These are phyloP conservation scores for Tupiocoris notatus DNA, from an alignment of 2,888 invertebrate species.

Conservation along the genomic window DNA sequence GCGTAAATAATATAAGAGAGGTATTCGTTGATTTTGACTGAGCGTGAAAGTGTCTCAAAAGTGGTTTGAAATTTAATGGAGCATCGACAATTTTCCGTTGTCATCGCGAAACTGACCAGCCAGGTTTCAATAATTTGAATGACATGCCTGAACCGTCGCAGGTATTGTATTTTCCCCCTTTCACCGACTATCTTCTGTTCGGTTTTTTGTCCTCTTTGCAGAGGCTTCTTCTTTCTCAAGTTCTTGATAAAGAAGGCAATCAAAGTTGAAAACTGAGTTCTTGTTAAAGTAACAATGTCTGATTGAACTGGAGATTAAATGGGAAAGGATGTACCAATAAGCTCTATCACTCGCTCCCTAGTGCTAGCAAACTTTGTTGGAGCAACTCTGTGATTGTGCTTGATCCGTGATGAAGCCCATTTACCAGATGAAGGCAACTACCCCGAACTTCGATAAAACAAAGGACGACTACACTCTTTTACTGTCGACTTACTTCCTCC, in stretches of 20 bases:
- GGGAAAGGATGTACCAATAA: constrained; percentile 3
- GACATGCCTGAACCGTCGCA: too few relatives aligned
- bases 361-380: constrained; percentile 12
- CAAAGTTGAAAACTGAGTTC: background rate
- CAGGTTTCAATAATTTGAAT: too few relatives aligned
- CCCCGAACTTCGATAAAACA: background rate
- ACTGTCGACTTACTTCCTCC: background rate
- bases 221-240: background rate
- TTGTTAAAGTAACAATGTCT: constrained; percentile 10
- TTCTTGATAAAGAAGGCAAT: background rate
- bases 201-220: too few relatives aligned
- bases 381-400: constrained; percentile 13
- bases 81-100: too few relatives aligned
- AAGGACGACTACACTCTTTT: background rate
- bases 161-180: too few relatives aligned
- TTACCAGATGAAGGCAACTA: constrained; percentile 11
- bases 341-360: constrained; percentile 4
- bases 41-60: too few relatives aligned
- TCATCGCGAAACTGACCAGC: too few relatives aligned
- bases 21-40: too few relatives aligned
- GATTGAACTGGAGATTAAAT: background rate
- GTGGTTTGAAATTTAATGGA: too few relatives aligned
- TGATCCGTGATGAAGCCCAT: constrained; percentile 22
- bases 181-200: too few relatives aligned
- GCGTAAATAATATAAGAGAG: too few relatives aligned